Evolutionary conservation across 2,888 invertebrate genomes (phyloP).

Genomic region (Seira ritae): DNA sequence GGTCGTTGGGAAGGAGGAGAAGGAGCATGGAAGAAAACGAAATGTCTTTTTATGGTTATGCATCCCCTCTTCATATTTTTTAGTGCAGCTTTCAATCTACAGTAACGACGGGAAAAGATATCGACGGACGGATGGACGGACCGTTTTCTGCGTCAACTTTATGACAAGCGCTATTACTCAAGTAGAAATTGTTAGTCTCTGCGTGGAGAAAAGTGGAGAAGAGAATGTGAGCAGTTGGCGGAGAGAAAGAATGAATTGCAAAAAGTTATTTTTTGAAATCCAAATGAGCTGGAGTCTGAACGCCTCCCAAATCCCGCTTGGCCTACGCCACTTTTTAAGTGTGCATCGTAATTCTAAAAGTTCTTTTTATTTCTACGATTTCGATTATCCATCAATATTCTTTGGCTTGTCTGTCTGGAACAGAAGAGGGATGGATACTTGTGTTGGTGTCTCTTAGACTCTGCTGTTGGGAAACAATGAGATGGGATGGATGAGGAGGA

Average conservation of each 20-base stretch:
- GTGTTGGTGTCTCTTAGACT: not conserved
- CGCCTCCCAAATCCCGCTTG: not conserved
- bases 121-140: not conserved
- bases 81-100: conserved; percentile 19
- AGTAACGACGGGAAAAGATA: conserved; percentile 19
- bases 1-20: not conserved
- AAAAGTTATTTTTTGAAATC: not conserved
- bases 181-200: not conserved
- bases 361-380: conserved; percentile 1
- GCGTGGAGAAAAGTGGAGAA: not conserved
- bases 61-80: conserved; percentile 20
- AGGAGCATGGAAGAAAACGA: not conserved
- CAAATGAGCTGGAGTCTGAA: conserved; percentile 1
- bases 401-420: not conserved
- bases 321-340: not conserved
- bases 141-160: conserved; percentile 10
- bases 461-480: not conserved
- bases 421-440: not conserved
- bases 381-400: conserved; percentile 4
- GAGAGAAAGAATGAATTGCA: not conserved
- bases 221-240: not conserved
- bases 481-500: not conserved
- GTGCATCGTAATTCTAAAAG: conserved; percentile 10
- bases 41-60: conserved; percentile 19
- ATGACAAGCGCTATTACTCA: conserved; percentile 17